Evolutionary conservation across 2,113 vertebrate species (phyloP).

Genomic region (Clarias magur): DNA sequence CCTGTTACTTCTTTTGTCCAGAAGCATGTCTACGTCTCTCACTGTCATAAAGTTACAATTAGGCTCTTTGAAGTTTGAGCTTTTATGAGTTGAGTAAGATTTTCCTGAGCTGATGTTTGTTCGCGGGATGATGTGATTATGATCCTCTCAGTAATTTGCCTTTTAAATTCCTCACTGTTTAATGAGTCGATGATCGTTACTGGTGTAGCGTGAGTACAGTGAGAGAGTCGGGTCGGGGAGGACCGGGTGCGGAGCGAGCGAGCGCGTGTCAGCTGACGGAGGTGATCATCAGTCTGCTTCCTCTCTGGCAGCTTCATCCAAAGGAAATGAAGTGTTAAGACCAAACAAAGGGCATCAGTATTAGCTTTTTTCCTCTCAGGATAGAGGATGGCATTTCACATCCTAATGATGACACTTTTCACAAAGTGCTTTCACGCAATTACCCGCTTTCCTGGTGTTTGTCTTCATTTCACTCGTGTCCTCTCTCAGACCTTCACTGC

Average conservation of each 20-base stretch:
- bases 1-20: neutral
- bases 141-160: neutral
- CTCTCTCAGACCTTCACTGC: constrained; percentile 5
- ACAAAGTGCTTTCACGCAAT: constrained; percentile 41
- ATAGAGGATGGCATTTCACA: constrained; percentile 39
- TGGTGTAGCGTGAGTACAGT: neutral
- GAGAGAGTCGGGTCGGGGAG: too few species aligned
- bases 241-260: neutral
- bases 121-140: neutral
- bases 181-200: neutral
- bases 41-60: neutral
- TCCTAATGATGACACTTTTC: constrained; percentile 40
- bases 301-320: constrained; percentile 19
- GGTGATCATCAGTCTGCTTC: constrained; percentile 27
- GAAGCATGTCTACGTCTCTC: neutral
- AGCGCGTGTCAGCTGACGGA: neutral
- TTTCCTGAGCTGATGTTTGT: neutral
- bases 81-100: neutral
- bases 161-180: neutral
- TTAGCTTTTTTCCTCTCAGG: neutral
- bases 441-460: constrained; percentile 33
- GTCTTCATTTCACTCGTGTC: constrained; percentile 38
- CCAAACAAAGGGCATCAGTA: constrained; percentile 29
- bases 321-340: constrained; percentile 47
- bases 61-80: too few species aligned